Evolutionary conservation across 2,888 invertebrate species (phyloP).

Genomic region (Odontothrips loti): DNA sequence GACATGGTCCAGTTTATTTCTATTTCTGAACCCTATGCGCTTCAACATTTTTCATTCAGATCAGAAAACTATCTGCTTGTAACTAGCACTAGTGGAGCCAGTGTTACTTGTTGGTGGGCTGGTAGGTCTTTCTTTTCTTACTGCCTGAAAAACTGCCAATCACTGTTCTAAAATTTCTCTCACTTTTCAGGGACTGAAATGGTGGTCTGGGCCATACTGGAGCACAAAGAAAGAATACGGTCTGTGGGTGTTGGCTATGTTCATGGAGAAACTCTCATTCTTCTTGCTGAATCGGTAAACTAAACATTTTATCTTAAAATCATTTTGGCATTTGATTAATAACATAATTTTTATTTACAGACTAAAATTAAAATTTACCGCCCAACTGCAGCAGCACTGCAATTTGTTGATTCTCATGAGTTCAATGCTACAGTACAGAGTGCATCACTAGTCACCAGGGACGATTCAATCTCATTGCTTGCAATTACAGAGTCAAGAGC

Average conservation of each 20-base stretch:
- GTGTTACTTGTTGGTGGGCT: slow-evolving; percentile 4
- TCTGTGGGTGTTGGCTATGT: background rate
- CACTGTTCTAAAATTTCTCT: background rate
- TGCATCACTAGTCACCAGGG: background rate
- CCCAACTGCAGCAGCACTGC: background rate
- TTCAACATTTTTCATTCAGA: background rate
- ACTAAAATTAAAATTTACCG: background rate
- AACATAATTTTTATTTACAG: background rate
- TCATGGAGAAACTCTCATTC: background rate
- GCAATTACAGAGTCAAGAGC: background rate
- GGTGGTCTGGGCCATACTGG: background rate
- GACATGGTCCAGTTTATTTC: background rate
- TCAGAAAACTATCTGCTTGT: background rate
- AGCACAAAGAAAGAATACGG: background rate
- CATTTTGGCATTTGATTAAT: background rate
- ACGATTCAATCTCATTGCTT: background rate
- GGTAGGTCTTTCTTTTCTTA: background rate
- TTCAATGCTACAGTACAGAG: background rate
- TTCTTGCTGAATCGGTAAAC: background rate
- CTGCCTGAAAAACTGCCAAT: background rate
- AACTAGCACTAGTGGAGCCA: background rate
- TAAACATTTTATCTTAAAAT: background rate
- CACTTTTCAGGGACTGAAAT: background rate
- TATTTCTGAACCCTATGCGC: background rate
- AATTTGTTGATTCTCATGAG: background rate